Evolutionary conservation across 2,888 invertebrate species (phyloP), one percentile per base, ranked within the genome.

Genomic region (Phymatocera aterrima): DNA sequence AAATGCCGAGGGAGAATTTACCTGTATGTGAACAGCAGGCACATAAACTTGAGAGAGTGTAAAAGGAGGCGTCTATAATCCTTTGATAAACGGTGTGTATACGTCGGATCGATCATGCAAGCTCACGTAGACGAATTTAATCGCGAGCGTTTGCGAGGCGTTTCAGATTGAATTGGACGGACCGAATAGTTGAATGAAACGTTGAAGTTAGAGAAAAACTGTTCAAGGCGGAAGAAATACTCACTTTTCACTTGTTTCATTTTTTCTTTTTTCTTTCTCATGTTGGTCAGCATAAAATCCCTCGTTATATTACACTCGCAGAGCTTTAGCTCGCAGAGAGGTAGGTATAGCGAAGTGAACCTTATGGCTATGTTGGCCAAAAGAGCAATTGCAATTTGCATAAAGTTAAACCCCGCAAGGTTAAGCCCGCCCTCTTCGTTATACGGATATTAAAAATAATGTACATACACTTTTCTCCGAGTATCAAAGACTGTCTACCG

Each of bases 101-200:
- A 34, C 51, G 48, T 72, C n/a, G 72, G 51, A 72, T 70, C 48
- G 48, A 48, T 48, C 70, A 70, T 70, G 70, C 70, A 70, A 70
- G 48, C 70, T 70, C 31, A 70, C 70, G 70, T 72, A 72, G 51
- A 72, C 48, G 72, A 72, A 72, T 51, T 72, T 72, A 48, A 72
- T 51, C 48, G 51, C 34, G 12, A 48, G 12, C 72, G 51, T 68
- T 68, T 68, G 43, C 68, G 68, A 68, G 28, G 46, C 68, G 40
- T 68, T 68, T 46, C 15, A 5, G 24, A 24, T 43, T 24, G 46
- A 64, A 64, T 64, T 64, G 34, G 61, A 31, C 37, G 8, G 61
- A 64, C 34, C 34, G 37, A 37, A 37, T 34, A 64, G 61, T 15
- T 34, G 10, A 37, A 37, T n/a, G 3, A 10, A 37, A 64, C n/a